A percentile compares a stretch with the other conserved stretches of the same genome.
Conservation (phyloP, 2,797 vertebrate species). For the Phrynocephalus guinanensis region DNA sequence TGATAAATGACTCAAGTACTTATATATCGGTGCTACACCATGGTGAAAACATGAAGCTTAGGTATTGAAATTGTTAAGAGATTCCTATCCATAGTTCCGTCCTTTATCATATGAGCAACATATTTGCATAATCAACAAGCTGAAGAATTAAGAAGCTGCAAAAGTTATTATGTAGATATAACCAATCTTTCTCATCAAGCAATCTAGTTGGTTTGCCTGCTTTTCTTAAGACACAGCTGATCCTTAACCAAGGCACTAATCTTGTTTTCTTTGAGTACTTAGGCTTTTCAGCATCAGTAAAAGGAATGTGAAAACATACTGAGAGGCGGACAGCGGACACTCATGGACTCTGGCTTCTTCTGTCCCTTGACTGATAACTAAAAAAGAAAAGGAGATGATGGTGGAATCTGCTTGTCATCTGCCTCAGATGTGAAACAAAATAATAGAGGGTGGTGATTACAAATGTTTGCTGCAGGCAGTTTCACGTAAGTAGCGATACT, state of each 20-base stretch:
- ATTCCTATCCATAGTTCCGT: background rate
- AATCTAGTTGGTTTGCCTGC: background rate
- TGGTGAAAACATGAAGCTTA: background rate
- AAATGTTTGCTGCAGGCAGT: constrained; percentile 2
- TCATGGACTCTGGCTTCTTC: constrained; percentile 4
- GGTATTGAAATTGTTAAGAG: too few species aligned
- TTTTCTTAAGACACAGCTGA: background rate
- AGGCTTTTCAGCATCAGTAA: constrained; percentile 15
- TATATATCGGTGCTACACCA: background rate
- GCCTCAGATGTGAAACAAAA: constrained; percentile 11
- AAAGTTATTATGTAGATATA: background rate
- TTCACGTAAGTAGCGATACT: background rate
- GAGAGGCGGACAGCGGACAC: constrained; percentile 26
- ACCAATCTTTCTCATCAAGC: background rate
- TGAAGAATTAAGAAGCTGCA: background rate
- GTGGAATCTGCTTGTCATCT: background rate
- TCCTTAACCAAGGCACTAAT: constrained; percentile 7
- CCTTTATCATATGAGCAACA: background rate
- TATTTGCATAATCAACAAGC: background rate
- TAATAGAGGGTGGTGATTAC: background rate
- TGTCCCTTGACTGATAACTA: constrained; percentile 7
- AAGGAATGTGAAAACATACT: constrained; percentile 14
- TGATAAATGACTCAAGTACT: background rate
- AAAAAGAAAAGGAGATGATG: constrained; percentile 17
- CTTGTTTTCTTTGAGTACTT: constrained; percentile 28